Percentiles rank a stretch among this genome's conserved stretches.
Conservation (phyloP, 2,113 vertebrate species). For the Corythaixoides concolor region DNA sequence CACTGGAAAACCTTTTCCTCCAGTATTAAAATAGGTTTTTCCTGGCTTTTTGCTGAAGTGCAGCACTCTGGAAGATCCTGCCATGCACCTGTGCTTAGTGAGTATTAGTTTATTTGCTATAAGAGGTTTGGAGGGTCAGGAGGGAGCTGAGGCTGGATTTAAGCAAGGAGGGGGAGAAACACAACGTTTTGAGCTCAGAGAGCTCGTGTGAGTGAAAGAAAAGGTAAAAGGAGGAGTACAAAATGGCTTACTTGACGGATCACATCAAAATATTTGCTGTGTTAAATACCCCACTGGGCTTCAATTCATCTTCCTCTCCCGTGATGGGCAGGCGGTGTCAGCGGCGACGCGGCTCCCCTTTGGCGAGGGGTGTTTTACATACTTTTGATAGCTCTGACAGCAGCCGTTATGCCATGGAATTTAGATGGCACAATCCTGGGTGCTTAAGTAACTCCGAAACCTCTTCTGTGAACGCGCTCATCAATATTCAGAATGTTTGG, state of each 20-base stretch:
- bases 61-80: not conserved
- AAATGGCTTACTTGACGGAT: not conserved
- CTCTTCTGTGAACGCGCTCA: not conserved
- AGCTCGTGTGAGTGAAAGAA: not conserved
- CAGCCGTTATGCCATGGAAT: not conserved
- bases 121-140: not conserved
- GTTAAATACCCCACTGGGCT: not conserved
- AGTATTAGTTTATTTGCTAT: not conserved
- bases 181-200: not conserved
- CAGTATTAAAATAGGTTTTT: not conserved
- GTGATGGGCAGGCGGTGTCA: not conserved
- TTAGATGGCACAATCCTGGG: not conserved
- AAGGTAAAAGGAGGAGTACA: not conserved
- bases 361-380: not conserved
- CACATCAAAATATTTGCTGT: not conserved
- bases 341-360: not conserved
- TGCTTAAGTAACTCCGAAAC: slow-evolving; percentile 41
- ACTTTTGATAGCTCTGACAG: not conserved
- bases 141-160: not conserved
- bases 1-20: not conserved
- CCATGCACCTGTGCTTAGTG: rapidly evolving
- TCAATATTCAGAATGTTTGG: slow-evolving; percentile 37
- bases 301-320: not conserved
- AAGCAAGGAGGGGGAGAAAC: not conserved
- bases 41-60: not conserved